These are phyloP conservation scores for Ochlodes sylvanus DNA, from an alignment of 2,888 invertebrate genomes.

Conservation along the genomic window DNA sequence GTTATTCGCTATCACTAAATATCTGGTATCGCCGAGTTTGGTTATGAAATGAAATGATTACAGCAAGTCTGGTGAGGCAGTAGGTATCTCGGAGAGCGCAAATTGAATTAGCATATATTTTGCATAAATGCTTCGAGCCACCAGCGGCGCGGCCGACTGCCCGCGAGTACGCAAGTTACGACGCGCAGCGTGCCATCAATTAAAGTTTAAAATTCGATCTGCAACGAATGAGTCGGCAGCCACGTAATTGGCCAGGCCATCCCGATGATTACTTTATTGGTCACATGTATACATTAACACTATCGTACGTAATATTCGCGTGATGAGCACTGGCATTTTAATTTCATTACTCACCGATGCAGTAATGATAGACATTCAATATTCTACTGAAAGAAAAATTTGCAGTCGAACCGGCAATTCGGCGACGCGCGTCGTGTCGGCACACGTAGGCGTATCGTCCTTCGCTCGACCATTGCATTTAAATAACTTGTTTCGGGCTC, in stretches of 20 bases:
- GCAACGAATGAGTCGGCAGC: conserved; percentile 67
- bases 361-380: conserved; percentile 47
- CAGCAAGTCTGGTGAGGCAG: conserved; percentile 31
- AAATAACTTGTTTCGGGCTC: conserved; percentile 77
- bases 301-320: conserved; percentile 59
- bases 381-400: conserved; percentile 49
- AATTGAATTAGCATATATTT: conserved; percentile 78
- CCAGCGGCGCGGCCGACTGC: conserved; percentile 47
- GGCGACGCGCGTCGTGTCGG: conserved; percentile 41
- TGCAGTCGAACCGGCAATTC: conserved; percentile 39
- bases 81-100: conserved; percentile 59
- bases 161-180: conserved; percentile 55
- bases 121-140: conserved; percentile 70
- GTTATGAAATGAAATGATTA: conserved; percentile 34
- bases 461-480: conserved; percentile 68
- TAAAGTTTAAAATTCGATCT: conserved; percentile 79
- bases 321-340: conserved; percentile 58
- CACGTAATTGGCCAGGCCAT: conserved; percentile 73
- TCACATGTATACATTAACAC: conserved; percentile 60
- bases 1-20: conserved; percentile 7
- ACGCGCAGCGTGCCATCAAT: conserved; percentile 67
- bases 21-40: conserved; percentile 31
- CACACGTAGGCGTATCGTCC: conserved; percentile 62
- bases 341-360: conserved; percentile 57
- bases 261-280: conserved; percentile 81